phyloP scores from a whole-genome alignment of 2,888 invertebrate species.

The Sabatieria punctata region DNA sequence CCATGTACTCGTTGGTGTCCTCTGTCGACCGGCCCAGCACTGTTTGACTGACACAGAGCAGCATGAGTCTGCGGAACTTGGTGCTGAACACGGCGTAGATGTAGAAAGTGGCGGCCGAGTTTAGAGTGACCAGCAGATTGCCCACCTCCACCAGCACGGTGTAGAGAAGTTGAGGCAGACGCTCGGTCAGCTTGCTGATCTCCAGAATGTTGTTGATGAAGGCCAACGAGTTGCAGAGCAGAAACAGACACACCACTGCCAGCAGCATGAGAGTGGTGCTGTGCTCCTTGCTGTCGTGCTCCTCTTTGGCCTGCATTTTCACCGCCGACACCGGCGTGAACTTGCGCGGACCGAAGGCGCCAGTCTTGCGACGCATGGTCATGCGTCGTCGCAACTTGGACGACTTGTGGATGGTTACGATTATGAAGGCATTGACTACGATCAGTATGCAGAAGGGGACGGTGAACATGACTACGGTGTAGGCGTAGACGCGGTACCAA shows the following conservation, averaged over 20 bases:
- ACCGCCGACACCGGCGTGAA: no score
- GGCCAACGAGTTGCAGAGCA: conserved; percentile 2
- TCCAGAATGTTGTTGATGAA: conserved; percentile 2
- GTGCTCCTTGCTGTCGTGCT: not conserved
- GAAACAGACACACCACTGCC: conserved; percentile 1
- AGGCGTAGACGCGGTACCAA: not conserved
- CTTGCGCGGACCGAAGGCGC: no score
- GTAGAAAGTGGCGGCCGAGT: conserved; percentile 26
- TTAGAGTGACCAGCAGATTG: conserved; percentile 25
- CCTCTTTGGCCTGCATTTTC: no score
- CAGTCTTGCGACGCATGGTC: no score
- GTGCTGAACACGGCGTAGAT: conserved; percentile 25
- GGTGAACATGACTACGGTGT: not conserved
- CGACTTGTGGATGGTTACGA: not conserved
- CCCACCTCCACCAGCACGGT: conserved; percentile 17
- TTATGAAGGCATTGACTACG: not conserved
- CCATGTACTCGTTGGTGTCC: no score
- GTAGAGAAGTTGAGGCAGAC: not conserved
- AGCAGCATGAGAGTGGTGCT: conserved; percentile 4
- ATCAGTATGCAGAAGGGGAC: not conserved
- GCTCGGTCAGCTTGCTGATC: not conserved
- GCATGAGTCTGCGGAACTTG: conserved; percentile 26
- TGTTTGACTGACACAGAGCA: conserved; percentile 21
- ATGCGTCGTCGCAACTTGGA: not conserved
- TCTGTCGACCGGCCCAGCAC: conserved; percentile 10